A percentile compares a stretch with the other conserved stretches of the same genome.
Conservation (phyloP, 2,113 vertebrate species). For the Alaudala cheleensis region DNA sequence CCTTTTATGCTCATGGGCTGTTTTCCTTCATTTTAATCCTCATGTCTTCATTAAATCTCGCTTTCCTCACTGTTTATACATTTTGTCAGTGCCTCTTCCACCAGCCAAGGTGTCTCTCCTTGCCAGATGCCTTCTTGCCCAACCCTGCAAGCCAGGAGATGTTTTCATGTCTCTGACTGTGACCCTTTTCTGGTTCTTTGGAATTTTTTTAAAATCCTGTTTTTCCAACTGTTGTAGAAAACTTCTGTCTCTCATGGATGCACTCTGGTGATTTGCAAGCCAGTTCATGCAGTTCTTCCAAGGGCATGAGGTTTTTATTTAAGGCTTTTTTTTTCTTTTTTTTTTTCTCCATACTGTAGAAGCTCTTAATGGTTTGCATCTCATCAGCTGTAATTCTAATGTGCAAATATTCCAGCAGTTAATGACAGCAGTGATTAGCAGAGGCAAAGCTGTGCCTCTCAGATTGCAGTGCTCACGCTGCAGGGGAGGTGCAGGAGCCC, state of each 20-base stretch:
- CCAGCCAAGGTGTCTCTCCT: neutral
- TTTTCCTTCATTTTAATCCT: neutral
- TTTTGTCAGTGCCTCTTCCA: neutral
- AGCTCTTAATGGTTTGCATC: neutral
- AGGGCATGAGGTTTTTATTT: neutral
- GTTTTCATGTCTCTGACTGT: neutral
- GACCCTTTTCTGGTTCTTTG: neutral
- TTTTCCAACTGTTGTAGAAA: neutral
- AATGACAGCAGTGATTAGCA: neutral
- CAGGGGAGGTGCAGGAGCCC: neutral
- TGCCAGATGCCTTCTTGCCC: conserved; percentile 23
- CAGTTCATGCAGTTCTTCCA: neutral
- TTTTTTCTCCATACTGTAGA: neutral
- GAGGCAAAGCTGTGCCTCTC: neutral
- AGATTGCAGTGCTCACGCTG: neutral
- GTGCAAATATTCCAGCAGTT: neutral
- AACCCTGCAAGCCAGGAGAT: neutral
- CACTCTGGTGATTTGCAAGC: neutral
- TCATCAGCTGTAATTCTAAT: neutral
- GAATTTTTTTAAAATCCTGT: neutral
- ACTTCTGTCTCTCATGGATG: neutral
- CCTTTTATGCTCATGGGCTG: neutral
- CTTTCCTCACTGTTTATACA: conserved; percentile 13
- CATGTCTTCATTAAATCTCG: neutral
- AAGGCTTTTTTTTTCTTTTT: neutral